A percentile compares a stretch with the other conserved stretches of the same genome.
phyloP scores from a whole-genome alignment of 2,113 vertebrate species.

The Poecilia latipinna region DNA sequence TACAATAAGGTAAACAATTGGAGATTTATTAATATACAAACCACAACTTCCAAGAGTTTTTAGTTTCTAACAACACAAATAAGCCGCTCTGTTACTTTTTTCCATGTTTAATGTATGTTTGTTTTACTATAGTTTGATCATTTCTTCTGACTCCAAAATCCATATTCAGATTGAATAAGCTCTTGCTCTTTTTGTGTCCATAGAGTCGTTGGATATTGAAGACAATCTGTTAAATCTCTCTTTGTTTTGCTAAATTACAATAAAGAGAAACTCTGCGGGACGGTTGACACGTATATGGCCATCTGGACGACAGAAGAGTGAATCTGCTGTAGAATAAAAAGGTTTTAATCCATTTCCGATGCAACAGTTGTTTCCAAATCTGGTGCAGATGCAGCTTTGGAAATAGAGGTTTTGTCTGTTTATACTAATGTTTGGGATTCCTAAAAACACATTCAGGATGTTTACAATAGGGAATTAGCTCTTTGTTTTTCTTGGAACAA shows the following conservation, averaged over 20 bases:
- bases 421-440: too few species aligned
- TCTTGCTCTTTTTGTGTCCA: background rate
- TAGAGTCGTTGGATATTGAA: background rate
- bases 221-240: background rate
- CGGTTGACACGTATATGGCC: slow-evolving; percentile 1
- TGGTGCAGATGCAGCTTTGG: background rate
- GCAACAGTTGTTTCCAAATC: background rate
- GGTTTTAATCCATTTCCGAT: slow-evolving; percentile 14
- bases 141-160: background rate
- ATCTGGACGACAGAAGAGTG: background rate
- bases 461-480: too few species aligned
- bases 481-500: too few species aligned
- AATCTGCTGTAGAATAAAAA: background rate
- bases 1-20: background rate
- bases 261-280: background rate
- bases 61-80: too few species aligned
- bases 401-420: background rate
- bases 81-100: background rate
- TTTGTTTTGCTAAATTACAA: slow-evolving; percentile 1
- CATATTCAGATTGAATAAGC: background rate
- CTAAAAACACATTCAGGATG: too few species aligned
- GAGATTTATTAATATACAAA: background rate
- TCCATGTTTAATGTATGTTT: background rate
- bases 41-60: too few species aligned
- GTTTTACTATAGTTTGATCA: background rate